Evolutionary conservation across 2,888 invertebrate genomes (phyloP).

Genomic region (Cynaeus angustus): DNA sequence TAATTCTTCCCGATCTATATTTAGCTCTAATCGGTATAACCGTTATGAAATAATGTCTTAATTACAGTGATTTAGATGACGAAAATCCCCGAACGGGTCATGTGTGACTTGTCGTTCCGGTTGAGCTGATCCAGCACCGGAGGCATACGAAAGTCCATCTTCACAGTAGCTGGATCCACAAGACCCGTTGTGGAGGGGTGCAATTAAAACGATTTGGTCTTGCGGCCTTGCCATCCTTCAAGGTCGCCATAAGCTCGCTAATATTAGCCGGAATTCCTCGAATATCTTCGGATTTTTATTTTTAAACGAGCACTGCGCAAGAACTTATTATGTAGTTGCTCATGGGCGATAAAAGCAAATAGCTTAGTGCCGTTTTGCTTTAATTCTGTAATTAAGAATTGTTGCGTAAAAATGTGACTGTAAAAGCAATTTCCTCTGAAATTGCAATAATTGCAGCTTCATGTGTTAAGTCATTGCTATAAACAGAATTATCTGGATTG

Average conservation of each 20-base stretch:
- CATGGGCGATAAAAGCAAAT: constrained; percentile 13
- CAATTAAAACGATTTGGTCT: constrained; percentile 40
- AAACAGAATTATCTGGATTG: constrained; percentile 26
- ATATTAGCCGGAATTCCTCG: constrained; percentile 34
- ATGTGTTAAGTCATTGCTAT: constrained; percentile 27
- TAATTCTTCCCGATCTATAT: constrained; percentile 28
- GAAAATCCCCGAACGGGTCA: constrained; percentile 37
- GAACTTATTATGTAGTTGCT: constrained; percentile 1
- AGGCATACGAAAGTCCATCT: constrained; percentile 18
- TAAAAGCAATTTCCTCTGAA: constrained; percentile 22
- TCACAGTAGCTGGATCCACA: constrained; percentile 15
- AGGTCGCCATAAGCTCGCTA: constrained; percentile 22
- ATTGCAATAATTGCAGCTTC: constrained; percentile 34
- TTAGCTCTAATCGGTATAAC: constrained; percentile 21
- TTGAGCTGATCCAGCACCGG: constrained; percentile 12
- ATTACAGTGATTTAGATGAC: constrained; percentile 41
- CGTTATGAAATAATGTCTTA: constrained; percentile 36
- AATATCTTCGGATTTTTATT: constrained; percentile 25
- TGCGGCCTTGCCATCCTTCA: constrained; percentile 41
- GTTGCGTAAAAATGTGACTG: neutral
- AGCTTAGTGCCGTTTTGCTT: constrained; percentile 8
- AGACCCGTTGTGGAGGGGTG: constrained; percentile 33
- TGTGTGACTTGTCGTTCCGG: constrained; percentile 30
- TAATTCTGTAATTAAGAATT: constrained; percentile 12
- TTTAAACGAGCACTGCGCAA: constrained; percentile 5